A percentile compares a stretch with the other conserved stretches of the same genome.
Conservation (phyloP, 2,888 invertebrate genomes). For the Omphaloscelis lunosa region DNA sequence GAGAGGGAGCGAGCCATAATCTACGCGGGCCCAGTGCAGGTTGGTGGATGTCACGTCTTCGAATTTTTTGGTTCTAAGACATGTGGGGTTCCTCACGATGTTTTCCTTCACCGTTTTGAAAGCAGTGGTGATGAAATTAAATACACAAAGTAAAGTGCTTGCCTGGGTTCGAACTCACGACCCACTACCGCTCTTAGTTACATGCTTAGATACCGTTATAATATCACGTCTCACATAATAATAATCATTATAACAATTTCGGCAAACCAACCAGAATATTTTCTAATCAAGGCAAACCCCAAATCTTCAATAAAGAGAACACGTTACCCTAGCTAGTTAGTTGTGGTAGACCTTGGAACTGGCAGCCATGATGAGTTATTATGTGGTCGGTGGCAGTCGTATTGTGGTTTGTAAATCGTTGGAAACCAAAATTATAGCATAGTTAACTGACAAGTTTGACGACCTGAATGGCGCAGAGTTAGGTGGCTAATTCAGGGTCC, state of each 20-base stretch:
- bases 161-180: neutral
- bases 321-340: conserved; percentile 7
- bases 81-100: neutral
- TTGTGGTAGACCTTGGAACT: conserved; percentile 50
- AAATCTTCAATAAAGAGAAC: conserved; percentile 4
- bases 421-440: conserved; percentile 26
- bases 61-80: neutral
- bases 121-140: neutral
- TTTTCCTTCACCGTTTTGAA: neutral
- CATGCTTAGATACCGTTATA: neutral
- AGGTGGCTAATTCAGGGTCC: neutral
- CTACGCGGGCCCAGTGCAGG: neutral
- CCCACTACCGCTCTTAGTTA: neutral
- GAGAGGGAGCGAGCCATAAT: neutral
- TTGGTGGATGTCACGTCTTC: neutral
- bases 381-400: conserved; percentile 43
- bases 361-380: conserved; percentile 44
- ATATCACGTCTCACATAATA: neutral
- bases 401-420: conserved; percentile 52
- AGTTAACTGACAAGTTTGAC: conserved; percentile 10
- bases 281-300: neutral
- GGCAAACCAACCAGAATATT: neutral
- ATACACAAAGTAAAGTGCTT: neutral
- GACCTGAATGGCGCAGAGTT: conserved; percentile 22
- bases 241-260: neutral